Conservation (phyloP, 2,888 invertebrate species). For the Sipha maydis region DNA sequence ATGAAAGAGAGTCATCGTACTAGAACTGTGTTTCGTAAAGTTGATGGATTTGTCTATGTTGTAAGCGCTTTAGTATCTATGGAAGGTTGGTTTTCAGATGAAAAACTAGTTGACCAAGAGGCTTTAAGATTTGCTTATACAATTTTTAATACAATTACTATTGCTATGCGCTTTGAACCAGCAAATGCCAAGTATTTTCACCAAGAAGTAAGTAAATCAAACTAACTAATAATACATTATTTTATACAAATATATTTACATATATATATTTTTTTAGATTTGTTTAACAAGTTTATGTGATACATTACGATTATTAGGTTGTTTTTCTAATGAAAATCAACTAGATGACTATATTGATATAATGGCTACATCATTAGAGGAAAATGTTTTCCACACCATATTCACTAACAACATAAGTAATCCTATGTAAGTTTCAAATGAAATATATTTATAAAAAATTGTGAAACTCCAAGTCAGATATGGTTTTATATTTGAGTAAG, state of each 20-base stretch:
- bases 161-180: slow-evolving; percentile 98
- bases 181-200: slow-evolving; percentile 98
- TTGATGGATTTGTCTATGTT: slow-evolving; percentile 97
- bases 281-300: slow-evolving; percentile 94
- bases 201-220: slow-evolving; percentile 77
- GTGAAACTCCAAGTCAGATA: too few relatives aligned
- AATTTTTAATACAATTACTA: slow-evolving; percentile 88
- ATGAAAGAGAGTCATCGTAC: slow-evolving; percentile 96
- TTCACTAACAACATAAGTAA: slow-evolving; percentile 82
- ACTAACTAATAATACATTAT: slow-evolving; percentile 12
- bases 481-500: too few relatives aligned
- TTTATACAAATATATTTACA: slow-evolving; percentile 5
- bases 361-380: slow-evolving; percentile 67
- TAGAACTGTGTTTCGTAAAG: slow-evolving; percentile 95
- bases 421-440: slow-evolving; percentile 65
- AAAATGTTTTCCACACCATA: slow-evolving; percentile 75
- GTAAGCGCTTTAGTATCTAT: slow-evolving; percentile 93
- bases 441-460: neutral
- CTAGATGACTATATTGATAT: slow-evolving; percentile 69
- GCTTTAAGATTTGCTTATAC: slow-evolving; percentile 49
- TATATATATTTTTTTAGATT: slow-evolving; percentile 72
- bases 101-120: slow-evolving; percentile 72
- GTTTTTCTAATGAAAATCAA: slow-evolving; percentile 76
- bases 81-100: slow-evolving; percentile 80
- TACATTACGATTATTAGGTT: slow-evolving; percentile 90